Percentiles rank a stretch among this genome's conserved stretches.
These are phyloP conservation scores for Epinephelus fuscoguttatus DNA, from an alignment of 2,113 vertebrate species.

Conservation along the genomic window DNA sequence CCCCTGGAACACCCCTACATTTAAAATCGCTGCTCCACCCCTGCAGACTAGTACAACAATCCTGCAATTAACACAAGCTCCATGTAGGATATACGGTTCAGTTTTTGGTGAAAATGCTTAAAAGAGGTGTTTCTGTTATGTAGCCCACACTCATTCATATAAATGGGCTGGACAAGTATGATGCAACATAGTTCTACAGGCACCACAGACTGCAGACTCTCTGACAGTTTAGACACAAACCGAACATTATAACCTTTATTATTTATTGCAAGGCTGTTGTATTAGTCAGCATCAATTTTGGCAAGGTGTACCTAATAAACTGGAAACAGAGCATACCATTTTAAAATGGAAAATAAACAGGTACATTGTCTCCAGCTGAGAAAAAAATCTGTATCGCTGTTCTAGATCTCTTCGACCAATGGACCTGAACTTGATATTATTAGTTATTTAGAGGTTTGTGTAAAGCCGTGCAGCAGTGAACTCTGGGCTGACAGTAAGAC, in stretches of 20 bases:
- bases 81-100: too few relatives aligned
- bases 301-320: not conserved
- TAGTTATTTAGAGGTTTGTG: constrained; percentile 36
- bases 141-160: too few relatives aligned
- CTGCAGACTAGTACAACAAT: too few relatives aligned
- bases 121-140: too few relatives aligned
- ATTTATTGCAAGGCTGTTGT: not conserved
- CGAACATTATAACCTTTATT: not conserved
- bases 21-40: too few relatives aligned
- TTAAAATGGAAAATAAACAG: not conserved
- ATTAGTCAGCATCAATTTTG: not conserved
- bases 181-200: too few relatives aligned
- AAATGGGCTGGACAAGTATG: too few relatives aligned
- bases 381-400: not conserved
- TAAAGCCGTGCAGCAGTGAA: constrained; percentile 20
- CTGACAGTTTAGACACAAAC: not conserved
- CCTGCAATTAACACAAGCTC: too few relatives aligned
- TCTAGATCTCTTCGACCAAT: not conserved
- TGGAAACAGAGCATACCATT: not conserved
- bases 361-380: not conserved
- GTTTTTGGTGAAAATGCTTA: too few relatives aligned
- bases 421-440: constrained; percentile 16
- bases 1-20: too few relatives aligned
- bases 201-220: too few relatives aligned
- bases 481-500: not conserved